Base-by-base conservation (phyloP, 2,888 invertebrate species). In the Caenorhabditis zanzibari region DNA sequence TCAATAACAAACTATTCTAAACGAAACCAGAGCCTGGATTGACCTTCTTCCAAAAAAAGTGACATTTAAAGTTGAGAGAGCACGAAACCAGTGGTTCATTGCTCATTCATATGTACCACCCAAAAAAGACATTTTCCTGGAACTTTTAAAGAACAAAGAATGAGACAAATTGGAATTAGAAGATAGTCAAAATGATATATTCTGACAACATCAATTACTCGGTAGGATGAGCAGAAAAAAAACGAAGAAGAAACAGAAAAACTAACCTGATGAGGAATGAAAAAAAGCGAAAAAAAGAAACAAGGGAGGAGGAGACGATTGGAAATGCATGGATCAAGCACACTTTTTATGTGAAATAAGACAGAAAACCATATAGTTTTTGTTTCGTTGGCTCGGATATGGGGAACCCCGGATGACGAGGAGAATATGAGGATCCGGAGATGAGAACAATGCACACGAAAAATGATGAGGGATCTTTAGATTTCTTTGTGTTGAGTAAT, bases 261-360 rank as follows among this genome's bases (percentile, higher is more conserved):
- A 59, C 35, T 35, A 59, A 72, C 41, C 16, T n/a, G 16, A 71
- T 28, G 35, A 73, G 19, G 38, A 73, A 52, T 61, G 16, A 28
- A 44, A 14, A 32, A 28, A 47, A 28, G 32, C n/a, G 52, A 26
- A 38, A n/a, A 66, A 47, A 63, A 66, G n/a, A 64, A 75, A 58
- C n/a, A 28, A 49, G 35, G 22, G 10, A 35, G 19, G 14, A 41
- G 24, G 22, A 61, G 61, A 41, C 38, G 64, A 52, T 76, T 68
- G 49, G 49, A 76, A 76, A 76, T 76, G 75, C 75, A 76, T 76
- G 75, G 38, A 66, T 76, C 66, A 49, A 58, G 47, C 66, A 35
- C 54, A 47, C 44, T 44, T 68, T 76, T 68, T 66, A 76, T 76
- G 68, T 76, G 75, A 58, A 66, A 73, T 59, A 74, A 63, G 19